These are phyloP conservation scores for Cecidostiba fungosa DNA, from an alignment of 2,888 invertebrate genomes.

Conservation along the genomic window DNA sequence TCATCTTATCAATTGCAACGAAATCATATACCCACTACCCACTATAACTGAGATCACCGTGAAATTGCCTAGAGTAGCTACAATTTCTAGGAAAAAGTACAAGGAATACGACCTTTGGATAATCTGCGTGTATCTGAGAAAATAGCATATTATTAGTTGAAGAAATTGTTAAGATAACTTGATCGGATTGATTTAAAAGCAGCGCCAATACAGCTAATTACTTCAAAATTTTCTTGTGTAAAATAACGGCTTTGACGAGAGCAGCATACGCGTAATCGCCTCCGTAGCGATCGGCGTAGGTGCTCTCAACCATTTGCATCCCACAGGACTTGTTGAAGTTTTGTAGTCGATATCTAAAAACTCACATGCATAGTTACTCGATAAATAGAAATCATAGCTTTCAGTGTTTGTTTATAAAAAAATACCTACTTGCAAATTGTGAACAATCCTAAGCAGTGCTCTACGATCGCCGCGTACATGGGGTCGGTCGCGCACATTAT, in stretches of 20 bases:
- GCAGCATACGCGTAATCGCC: background rate
- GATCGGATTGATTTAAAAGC: too few relatives aligned
- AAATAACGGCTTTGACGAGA: background rate
- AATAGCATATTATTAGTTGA: too few relatives aligned
- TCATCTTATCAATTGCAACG: too few relatives aligned
- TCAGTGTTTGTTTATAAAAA: too few relatives aligned
- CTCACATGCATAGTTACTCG: too few relatives aligned
- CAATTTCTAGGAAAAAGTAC: constrained; percentile 34
- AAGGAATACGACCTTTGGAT: constrained; percentile 27
- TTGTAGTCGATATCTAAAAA: constrained; percentile 24
- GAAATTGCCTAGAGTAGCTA: background rate
- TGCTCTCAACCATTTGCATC: background rate
- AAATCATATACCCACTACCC: too few relatives aligned
- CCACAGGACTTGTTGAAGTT: background rate
- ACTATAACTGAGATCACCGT: background rate
- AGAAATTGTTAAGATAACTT: too few relatives aligned
- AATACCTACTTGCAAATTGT: too few relatives aligned
- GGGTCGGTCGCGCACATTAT: background rate
- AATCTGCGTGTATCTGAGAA: constrained; percentile 27
- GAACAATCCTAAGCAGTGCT: too few relatives aligned
- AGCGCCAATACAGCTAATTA: too few relatives aligned
- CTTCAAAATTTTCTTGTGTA: constrained; percentile 26
- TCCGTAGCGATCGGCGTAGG: background rate
- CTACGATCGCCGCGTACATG: too few relatives aligned
- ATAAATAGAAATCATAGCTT: too few relatives aligned